Evolutionary conservation across 2,113 vertebrate species (phyloP).

Genomic region (Aptenodytes forsteri): DNA sequence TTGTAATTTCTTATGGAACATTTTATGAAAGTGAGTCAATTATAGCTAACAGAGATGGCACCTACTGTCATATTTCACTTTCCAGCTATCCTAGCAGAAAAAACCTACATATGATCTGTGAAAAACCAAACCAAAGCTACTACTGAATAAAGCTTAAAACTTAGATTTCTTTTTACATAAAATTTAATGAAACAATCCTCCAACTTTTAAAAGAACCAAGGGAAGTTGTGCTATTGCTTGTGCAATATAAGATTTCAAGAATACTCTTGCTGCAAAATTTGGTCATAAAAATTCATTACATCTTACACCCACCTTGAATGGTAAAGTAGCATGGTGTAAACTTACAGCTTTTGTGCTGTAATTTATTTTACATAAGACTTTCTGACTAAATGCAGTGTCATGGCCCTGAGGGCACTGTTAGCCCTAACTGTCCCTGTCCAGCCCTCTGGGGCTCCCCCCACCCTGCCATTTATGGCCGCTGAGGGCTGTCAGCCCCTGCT

Average conservation of each 20-base stretch:
- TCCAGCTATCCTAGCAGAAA: not conserved
- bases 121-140: not conserved
- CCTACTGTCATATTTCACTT: not conserved
- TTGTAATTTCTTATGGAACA: not conserved
- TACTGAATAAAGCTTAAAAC: not conserved
- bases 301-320: not conserved
- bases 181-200: not conserved
- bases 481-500: too few relatives aligned
- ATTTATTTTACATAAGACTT: not conserved
- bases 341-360: not conserved
- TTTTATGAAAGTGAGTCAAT: not conserved
- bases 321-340: not conserved
- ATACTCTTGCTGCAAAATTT: not conserved
- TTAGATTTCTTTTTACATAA: not conserved
- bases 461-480: not conserved
- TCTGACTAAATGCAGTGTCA: not conserved
- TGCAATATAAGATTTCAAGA: not conserved
- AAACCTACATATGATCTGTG: not conserved
- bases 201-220: not conserved
- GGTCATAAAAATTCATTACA: not conserved
- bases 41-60: not conserved
- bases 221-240: not conserved
- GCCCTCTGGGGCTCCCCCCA: fast-evolving
- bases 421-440: not conserved
- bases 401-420: not conserved